These are phyloP conservation scores for Romanogobio albipinnatus DNA, from an alignment of 2,113 vertebrate genomes.

Conservation along the genomic window DNA sequence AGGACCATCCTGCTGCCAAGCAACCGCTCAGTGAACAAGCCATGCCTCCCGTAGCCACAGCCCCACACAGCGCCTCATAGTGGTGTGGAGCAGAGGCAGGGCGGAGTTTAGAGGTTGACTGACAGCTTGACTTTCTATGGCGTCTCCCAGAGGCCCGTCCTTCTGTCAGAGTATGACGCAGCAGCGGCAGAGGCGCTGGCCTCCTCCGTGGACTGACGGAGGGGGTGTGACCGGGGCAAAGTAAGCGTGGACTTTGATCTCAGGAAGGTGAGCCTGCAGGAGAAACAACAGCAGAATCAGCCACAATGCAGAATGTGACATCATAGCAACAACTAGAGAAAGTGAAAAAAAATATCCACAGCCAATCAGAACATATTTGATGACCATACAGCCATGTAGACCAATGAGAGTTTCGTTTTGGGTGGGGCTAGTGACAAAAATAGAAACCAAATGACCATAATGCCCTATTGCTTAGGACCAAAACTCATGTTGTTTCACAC, in stretches of 20 bases:
- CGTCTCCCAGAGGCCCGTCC: constrained; percentile 22
- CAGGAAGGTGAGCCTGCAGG: constrained; percentile 93
- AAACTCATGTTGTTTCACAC: neutral
- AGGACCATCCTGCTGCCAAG: constrained; percentile 45
- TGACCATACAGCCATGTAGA: too few relatives aligned
- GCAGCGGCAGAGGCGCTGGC: constrained; percentile 98
- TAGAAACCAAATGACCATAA: too few relatives aligned
- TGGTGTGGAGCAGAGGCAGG: constrained; percentile 44
- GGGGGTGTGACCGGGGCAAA: constrained; percentile 98
- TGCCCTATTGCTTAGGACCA: neutral
- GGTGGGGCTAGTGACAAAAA: too few relatives aligned
- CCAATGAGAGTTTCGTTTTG: too few relatives aligned
- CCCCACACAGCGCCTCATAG: constrained; percentile 34
- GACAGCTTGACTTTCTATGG: constrained; percentile 50
- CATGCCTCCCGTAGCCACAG: constrained; percentile 40
- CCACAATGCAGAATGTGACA: neutral
- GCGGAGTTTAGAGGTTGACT: constrained; percentile 53
- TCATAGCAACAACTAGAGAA: neutral
- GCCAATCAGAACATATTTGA: too few relatives aligned
- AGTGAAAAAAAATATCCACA: neutral
- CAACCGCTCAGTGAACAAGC: constrained; percentile 42
- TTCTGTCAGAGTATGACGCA: constrained; percentile 95
- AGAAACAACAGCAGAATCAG: constrained; percentile 36
- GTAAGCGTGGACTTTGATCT: constrained; percentile 99
- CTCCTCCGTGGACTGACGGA: constrained; percentile 93